Evolutionary conservation across 2,888 invertebrate species (phyloP).

Genomic region (Dryocosmus kuriphilus): DNA sequence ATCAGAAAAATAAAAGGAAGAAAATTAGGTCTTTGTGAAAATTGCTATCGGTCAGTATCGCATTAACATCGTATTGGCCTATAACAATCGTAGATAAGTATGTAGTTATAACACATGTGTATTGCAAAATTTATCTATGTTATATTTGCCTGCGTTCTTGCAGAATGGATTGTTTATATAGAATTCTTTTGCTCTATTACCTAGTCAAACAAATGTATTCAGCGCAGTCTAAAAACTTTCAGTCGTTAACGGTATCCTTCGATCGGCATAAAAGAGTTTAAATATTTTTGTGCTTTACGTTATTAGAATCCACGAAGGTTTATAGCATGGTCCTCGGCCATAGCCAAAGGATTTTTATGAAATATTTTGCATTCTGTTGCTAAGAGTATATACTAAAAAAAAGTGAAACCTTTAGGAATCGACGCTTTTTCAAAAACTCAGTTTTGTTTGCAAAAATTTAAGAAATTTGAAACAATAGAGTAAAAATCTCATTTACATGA

Average conservation of each 20-base stretch:
- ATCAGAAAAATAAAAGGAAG: conserved; percentile 42
- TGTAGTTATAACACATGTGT: conserved; percentile 55
- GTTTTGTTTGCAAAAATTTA: no score
- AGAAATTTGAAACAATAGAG: no score
- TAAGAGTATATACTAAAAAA: no score
- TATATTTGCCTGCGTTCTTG: conserved; percentile 58
- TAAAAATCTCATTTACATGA: no score
- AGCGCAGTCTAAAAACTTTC: conserved; percentile 58
- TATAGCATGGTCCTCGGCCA: no score
- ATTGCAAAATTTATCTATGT: conserved; percentile 57
- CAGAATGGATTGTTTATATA: conserved; percentile 48
- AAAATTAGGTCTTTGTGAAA: conserved; percentile 53
- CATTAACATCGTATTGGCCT: conserved; percentile 57
- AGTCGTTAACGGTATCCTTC: neutral
- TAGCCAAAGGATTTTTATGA: no score
- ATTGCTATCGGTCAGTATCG: conserved; percentile 52
- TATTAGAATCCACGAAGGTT: no score
- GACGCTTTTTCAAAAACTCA: no score
- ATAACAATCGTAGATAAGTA: conserved; percentile 53
- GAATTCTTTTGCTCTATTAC: conserved; percentile 54
- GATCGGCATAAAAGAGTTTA: neutral
- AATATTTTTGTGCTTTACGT: neutral
- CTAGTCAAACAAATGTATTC: conserved; percentile 51
- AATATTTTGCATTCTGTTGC: no score
- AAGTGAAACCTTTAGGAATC: no score